Evolutionary conservation across 2,888 invertebrate species (phyloP), one percentile per base, ranked within the genome.

Genomic region (Tyria jacobaeae): DNA sequence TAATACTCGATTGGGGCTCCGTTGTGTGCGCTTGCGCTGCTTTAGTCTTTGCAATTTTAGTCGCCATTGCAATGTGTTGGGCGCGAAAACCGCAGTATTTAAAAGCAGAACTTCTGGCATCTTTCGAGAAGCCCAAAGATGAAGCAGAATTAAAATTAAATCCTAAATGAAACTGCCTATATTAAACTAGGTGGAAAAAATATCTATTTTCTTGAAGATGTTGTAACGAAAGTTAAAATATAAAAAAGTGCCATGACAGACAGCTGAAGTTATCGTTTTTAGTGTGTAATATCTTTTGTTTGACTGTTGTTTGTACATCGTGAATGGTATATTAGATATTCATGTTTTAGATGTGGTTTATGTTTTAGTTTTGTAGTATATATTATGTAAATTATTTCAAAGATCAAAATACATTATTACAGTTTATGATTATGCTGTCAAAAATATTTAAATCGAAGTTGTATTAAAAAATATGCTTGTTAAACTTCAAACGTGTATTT

Each of bases 21-120:
- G 81, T 81, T 0, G 84, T 86, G 0, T 89, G 90, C 79, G 88
- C 91, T 0, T 88, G 86, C 68, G 75, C 84, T 0, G 89, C 96
- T 0, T 91, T 96, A 0, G 79, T 86, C 15, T 89, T 95, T 37
- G 95, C 95, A 0, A 88, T 92, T 27, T 89, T 95, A 47, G 87
- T 94, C 0, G 86, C 94, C 5, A 73, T 94, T 5, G 90, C 83
- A 2, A 86, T 87, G 4, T 92, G 88, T 63, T 86, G 80, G 64
- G 78, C 70, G 1, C 81, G 76, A 64, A 83, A 80, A 52, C 75
- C 83, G 0, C 78, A 81, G 35, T 87, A 86, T 55, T 68, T 75
- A 35, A 84, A 84, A 47, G 82, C 84, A 1, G 88, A 89, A 21
- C 53, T 79, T 9, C 69, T 75, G 0, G 65, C 72, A 1, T 59